These are phyloP conservation scores for Spodoptera picta DNA, from an alignment of 2,888 invertebrate species.

Conservation along the genomic window DNA sequence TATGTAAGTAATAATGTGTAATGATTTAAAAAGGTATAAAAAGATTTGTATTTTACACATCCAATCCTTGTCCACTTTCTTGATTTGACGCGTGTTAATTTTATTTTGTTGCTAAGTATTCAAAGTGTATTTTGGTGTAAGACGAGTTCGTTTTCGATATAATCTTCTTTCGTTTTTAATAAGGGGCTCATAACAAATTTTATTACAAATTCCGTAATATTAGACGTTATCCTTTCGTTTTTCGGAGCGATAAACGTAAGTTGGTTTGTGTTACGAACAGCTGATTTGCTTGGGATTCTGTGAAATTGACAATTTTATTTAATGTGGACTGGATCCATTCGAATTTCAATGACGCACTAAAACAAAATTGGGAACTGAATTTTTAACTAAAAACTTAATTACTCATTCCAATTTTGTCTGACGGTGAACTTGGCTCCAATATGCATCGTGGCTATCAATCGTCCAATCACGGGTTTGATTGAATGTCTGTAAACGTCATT, in stretches of 20 bases:
- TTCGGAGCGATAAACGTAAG: neutral
- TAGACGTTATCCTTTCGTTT: neutral
- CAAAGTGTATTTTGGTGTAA: constrained; percentile 14
- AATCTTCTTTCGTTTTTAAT: constrained; percentile 30
- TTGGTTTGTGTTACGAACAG: constrained; percentile 10
- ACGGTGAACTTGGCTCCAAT: constrained; percentile 59
- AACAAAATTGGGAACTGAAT: constrained; percentile 36
- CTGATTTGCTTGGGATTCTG: neutral
- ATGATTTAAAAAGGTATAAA: constrained; percentile 53
- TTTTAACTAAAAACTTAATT: constrained; percentile 58
- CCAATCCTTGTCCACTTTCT: constrained; percentile 14
- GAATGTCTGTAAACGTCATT: constrained; percentile 79
- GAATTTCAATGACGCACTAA: constrained; percentile 21
- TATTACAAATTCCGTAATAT: constrained; percentile 3
- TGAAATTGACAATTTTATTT: neutral
- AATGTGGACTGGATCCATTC: constrained; percentile 4
- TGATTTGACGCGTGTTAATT: constrained; percentile 32
- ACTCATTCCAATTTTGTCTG: constrained; percentile 58
- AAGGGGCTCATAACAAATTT: constrained; percentile 25
- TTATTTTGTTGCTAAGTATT: constrained; percentile 27
- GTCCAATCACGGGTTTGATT: constrained; percentile 77
- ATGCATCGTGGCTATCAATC: constrained; percentile 65
- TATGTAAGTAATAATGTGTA: constrained; percentile 56
- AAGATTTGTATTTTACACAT: constrained; percentile 34
- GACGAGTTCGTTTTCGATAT: constrained; percentile 25